Conservation (phyloP, 1,140 invertebrate species). For the Lepidurus packardi region DNA sequence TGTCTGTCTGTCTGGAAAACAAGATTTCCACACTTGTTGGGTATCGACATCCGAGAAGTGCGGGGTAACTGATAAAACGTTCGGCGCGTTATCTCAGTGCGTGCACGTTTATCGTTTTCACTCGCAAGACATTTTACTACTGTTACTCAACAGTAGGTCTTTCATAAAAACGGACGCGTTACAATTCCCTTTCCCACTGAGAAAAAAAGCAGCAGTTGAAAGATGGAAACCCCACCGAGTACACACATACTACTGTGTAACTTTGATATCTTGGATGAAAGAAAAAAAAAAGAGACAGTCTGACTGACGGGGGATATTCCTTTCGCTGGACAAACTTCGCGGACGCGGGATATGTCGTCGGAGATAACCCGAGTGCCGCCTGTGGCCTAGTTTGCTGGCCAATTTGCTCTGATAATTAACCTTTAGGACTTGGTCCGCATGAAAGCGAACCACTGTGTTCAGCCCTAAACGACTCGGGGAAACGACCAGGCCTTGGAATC, state of each 20-base stretch:
- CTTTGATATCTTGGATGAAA: background rate
- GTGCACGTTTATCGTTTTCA: background rate
- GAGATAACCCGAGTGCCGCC: slow-evolving; percentile 11
- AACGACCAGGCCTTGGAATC: background rate
- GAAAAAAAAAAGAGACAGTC: background rate
- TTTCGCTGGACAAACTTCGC: background rate
- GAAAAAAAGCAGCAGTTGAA: background rate
- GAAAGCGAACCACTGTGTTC: slow-evolving; percentile 13
- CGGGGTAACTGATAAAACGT: background rate
- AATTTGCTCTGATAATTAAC: slow-evolving; percentile 20
- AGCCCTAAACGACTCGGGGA: background rate
- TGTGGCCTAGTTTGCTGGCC: slow-evolving; percentile 6
- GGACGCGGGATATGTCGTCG: background rate
- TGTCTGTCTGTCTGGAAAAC: background rate
- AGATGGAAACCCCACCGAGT: background rate
- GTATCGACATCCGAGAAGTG: slow-evolving; percentile 8
- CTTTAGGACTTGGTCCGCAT: background rate
- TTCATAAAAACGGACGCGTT: background rate
- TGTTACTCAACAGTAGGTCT: background rate
- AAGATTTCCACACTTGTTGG: background rate
- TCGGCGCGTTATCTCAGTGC: background rate
- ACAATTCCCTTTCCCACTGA: background rate
- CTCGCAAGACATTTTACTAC: background rate
- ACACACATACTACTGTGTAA: background rate
- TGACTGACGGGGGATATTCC: background rate